Evolutionary conservation across 2,888 invertebrate genomes (phyloP), one percentile per base, ranked within the genome.

Genomic region (Torymus auratus): DNA sequence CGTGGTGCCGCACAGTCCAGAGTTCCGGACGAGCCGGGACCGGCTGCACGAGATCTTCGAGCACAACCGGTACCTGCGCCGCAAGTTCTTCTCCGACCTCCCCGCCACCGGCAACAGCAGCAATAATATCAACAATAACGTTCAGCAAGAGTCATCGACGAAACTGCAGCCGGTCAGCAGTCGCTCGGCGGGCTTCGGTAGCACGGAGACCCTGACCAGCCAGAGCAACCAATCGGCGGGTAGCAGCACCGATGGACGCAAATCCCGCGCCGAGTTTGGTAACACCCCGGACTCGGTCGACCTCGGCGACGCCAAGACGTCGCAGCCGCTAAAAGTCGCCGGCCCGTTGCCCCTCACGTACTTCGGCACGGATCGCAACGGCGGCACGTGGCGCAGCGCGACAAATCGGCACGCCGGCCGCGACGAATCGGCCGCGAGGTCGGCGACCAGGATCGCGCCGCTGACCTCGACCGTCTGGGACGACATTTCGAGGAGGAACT

Each of bases 201-300:
- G 91, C 78, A 89, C 89, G 7, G 91, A 91, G 68, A 90, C 90
- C 0, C 84, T 91, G 14, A 88, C 88, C 28, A 90, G 90, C 67
- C 90, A 90, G 74, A 90, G 90, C 80, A 90, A 90, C 73, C 88
- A 89, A 58, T 90, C 90, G 5, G 89, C 89, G 53, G 88, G 88
- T 65, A 89, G 90, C 69, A 89, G 88, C 75, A 85, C 85, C 4
- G 88, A 86, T 61, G 89, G 88, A 0, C 83, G 88, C 12, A 89
- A 89, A 69, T 88, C 89, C 1, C 84, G 86, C 28, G 85, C 84
- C 1, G 87, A 86, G 2, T 85, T 86, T 55, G 88, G 85, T 55
- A 86, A 85, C 65, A 87, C 87, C 0, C 87, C 88, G 1, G 88
- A 89, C 68, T 82, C 82, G 10, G 23, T 78, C 10, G 76, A 79